These are phyloP conservation scores for Xiphophorus birchmanni DNA, from an alignment of 2,797 vertebrate genomes.

Conservation along the genomic window DNA sequence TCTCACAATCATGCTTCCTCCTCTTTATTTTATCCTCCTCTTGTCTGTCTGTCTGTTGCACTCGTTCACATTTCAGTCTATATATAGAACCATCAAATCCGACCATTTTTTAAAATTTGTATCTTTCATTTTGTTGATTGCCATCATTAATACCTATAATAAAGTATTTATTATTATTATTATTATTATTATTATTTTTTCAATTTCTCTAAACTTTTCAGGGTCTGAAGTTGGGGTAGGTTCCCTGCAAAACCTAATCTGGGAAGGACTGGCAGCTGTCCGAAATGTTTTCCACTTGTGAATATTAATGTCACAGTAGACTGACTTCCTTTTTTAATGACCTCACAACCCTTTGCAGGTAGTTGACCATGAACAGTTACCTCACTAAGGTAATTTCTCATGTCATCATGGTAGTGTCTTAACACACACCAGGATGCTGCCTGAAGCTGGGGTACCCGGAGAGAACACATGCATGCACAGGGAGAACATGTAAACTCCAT, in stretches of 20 bases:
- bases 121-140: neutral
- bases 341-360: neutral
- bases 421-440: neutral
- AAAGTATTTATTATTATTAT: no score
- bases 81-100: neutral
- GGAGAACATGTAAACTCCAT: no score
- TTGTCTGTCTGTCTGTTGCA: constrained; percentile 1
- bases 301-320: neutral
- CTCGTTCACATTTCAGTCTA: neutral
- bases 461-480: no score
- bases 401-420: neutral
- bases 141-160: no score
- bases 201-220: no score
- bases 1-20: constrained; percentile 19
- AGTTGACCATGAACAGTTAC: neutral
- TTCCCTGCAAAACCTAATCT: neutral
- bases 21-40: neutral
- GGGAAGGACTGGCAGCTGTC: neutral
- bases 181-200: no score
- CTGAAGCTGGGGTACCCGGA: neutral
- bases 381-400: neutral
- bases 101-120: neutral
- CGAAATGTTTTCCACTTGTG: neutral
- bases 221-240: no score
- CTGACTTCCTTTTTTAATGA: neutral